Evolutionary conservation across 1,140 invertebrate species (phyloP), one percentile per base, ranked within the genome.

Genomic region (Drosophila azteca): DNA sequence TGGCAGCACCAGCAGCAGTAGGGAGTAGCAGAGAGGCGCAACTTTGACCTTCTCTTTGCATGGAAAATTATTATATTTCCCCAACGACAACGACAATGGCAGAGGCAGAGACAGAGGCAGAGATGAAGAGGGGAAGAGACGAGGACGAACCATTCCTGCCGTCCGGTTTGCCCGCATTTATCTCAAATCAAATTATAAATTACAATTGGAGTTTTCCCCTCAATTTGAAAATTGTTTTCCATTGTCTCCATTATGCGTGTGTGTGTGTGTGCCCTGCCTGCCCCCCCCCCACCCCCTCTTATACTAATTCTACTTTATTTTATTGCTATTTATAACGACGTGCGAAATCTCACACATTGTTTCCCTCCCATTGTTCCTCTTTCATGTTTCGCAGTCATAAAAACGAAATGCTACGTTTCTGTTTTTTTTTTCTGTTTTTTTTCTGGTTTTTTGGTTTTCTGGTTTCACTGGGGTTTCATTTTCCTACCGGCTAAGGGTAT

Each of bases 301-400:
- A 24, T 22, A 63, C 39, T 44, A 22, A 29, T 57, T 58, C 52
- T 49, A 20, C 6, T 15, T 54, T 60, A 57, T 74, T 84, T 85
- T 85, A 84, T 85, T 66, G 77, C 77, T 77, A 69, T 82, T 78
- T 87, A 77, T 87, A 69, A 79, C 59, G 85, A 88, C 79, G 82
- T 87, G 83, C 69, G 83, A 87, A 87, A 76, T 88, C 84, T 87
- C 78, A 82, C 79, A 82, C 82, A 76, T 79, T 82, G 70, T 88
- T 79, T 58, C 60, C 31, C 35, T 22, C 22, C 15, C 46, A n/a
- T 15, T 35, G 22, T 45, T 75, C 35, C 66, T 76, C 77, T 66
- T 73, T 80, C 68, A 70, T 81, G 74, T 82, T 82, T 74, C 52
- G 41, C 68, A 77, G 64, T 77, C 83, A 81, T 84, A 84, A 84